phyloP scores from a whole-genome alignment of 2,113 vertebrate genomes.

The Toxostoma redivivum region DNA sequence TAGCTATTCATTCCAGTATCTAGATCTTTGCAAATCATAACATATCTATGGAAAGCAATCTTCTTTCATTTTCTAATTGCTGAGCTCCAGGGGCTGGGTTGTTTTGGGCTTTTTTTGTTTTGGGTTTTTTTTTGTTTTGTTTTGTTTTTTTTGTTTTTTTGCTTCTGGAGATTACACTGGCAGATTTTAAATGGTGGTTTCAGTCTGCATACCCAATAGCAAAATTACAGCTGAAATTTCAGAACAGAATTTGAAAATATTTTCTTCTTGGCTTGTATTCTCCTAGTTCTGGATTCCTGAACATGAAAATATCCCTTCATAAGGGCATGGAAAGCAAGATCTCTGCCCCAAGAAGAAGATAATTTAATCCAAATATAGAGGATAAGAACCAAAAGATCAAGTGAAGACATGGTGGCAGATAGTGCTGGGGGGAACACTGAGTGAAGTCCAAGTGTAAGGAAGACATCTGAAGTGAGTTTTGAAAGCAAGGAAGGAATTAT shows the following conservation, averaged over 20 bases:
- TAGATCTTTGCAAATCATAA: conserved; percentile 13
- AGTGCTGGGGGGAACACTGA: not conserved
- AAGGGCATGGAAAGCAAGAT: not conserved
- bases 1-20: conserved; percentile 28
- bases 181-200: not conserved
- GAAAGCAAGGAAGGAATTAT: conserved; percentile 1
- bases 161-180: not conserved
- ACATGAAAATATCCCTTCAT: not conserved
- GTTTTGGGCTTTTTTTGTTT: too few species aligned
- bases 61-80: conserved; percentile 31
- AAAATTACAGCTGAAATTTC: not conserved
- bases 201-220: not conserved
- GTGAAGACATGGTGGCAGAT: not conserved
- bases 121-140: too few species aligned
- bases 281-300: not conserved
- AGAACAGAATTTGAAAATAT: not conserved
- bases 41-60: not conserved
- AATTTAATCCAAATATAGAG: not conserved
- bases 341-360: not conserved
- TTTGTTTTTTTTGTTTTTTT: too few species aligned
- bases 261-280: not conserved
- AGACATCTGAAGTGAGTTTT: not conserved
- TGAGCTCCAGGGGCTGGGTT: not conserved
- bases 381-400: not conserved
- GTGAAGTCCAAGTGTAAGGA: not conserved